Conservation (phyloP, 2,888 invertebrate species). For the Pristionchus exspectatus region DNA sequence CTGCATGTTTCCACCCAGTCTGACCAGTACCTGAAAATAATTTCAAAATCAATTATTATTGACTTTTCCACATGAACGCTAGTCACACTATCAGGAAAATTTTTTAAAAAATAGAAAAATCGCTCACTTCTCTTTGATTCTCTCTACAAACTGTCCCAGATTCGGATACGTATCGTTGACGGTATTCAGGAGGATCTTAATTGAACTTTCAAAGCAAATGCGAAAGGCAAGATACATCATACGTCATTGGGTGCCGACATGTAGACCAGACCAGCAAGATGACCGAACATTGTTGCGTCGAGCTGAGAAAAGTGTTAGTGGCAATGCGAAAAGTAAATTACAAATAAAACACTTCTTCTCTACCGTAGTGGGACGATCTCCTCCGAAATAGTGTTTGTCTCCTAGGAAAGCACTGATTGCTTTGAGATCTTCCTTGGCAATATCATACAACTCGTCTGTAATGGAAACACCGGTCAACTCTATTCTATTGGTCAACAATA, state of each 20-base stretch:
- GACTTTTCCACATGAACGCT: too few species aligned
- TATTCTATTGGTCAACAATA: neutral
- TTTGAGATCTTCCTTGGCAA: neutral
- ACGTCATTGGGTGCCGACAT: neutral
- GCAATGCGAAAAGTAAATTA: too few species aligned
- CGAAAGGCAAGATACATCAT: neutral
- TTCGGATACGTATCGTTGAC: neutral
- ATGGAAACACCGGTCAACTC: neutral
- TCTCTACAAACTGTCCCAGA: neutral
- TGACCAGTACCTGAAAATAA: conserved; percentile 31
- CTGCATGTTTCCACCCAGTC: conserved; percentile 47
- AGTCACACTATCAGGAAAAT: too few species aligned
- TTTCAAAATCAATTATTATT: too few species aligned
- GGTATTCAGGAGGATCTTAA: neutral
- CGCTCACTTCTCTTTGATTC: neutral
- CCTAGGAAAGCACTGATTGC: conserved; percentile 10
- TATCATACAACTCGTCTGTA: conserved; percentile 20
- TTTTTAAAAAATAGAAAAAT: neutral
- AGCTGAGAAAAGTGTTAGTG: conserved; percentile 22
- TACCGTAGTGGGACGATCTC: conserved; percentile 35
- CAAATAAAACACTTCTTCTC: neutral
- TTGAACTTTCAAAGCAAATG: neutral
- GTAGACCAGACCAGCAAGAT: conserved; percentile 14
- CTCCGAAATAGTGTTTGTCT: conserved; percentile 15
- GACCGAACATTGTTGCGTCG: conserved; percentile 33